Evolutionary conservation across 2,888 invertebrate genomes (phyloP).

Genomic region (Sinelater perroti): DNA sequence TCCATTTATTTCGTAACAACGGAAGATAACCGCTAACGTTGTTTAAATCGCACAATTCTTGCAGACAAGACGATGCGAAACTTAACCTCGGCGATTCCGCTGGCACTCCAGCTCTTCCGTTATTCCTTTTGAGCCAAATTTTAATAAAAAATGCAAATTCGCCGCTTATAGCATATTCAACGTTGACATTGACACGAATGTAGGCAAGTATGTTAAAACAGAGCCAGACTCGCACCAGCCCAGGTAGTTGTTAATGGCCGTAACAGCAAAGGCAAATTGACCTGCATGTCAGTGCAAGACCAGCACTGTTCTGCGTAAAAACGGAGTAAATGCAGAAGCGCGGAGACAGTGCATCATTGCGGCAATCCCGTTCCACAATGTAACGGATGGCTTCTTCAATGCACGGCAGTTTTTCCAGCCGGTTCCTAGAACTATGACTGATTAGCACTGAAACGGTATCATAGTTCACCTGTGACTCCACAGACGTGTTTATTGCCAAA

Average conservation of each 20-base stretch:
- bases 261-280: slow-evolving; percentile 15
- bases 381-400: slow-evolving; percentile 27
- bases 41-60: no score
- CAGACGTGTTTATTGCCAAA: no score
- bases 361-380: slow-evolving; percentile 27
- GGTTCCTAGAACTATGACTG: slow-evolving; percentile 10
- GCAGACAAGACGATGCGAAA: no score
- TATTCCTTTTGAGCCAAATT: no score
- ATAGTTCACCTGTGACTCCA: slow-evolving; percentile 6
- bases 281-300: slow-evolving; percentile 20
- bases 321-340: slow-evolving; percentile 19
- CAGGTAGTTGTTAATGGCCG: not conserved
- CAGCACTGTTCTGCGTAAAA: slow-evolving; percentile 28
- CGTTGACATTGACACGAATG: no score
- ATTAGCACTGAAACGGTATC: slow-evolving; percentile 12
- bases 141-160: no score
- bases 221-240: not conserved
- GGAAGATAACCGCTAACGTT: no score
- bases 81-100: no score
- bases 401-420: slow-evolving; percentile 8
- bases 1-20: no score
- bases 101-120: no score
- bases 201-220: not conserved
- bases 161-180: no score
- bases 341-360: slow-evolving; percentile 21